These are phyloP conservation scores for Notarius quadriscutis DNA, from an alignment of 2,113 vertebrate genomes.

Conservation along the genomic window DNA sequence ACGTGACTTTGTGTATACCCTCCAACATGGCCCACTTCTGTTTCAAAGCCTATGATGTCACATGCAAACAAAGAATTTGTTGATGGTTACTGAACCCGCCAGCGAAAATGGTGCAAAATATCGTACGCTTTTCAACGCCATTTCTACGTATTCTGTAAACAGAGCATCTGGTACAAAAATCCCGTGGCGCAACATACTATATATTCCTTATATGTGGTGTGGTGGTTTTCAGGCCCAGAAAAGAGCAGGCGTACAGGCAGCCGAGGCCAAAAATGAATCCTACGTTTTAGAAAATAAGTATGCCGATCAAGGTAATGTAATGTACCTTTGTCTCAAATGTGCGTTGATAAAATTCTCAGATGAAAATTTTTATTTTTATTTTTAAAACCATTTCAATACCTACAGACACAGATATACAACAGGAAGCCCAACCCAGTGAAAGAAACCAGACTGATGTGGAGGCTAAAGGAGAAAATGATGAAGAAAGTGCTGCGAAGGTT, in stretches of 20 bases:
- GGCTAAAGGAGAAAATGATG: background rate
- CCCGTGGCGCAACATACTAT: too few species aligned
- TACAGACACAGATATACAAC: background rate
- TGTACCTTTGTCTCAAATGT: background rate
- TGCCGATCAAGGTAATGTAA: constrained; percentile 43
- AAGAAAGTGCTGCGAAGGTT: background rate
- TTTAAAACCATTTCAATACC: background rate
- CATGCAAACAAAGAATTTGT: too few species aligned
- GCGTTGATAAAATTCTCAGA: background rate
- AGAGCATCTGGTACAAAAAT: too few species aligned
- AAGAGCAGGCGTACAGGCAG: constrained; percentile 40
- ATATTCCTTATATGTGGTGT: background rate
- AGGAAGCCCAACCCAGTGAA: background rate
- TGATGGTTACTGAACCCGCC: too few species aligned
- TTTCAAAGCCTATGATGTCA: too few species aligned
- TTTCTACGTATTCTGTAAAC: too few species aligned
- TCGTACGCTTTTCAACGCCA: too few species aligned
- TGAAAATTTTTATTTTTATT: background rate
- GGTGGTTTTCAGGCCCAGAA: constrained; percentile 36
- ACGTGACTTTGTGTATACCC: too few species aligned
- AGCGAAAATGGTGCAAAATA: too few species aligned
- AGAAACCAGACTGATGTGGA: constrained; percentile 39
- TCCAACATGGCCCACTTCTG: too few species aligned
- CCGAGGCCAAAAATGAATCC: constrained; percentile 29
- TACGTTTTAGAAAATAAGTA: constrained; percentile 39